Base-by-base conservation (phyloP, 2,113 vertebrate species). In the Plectropomus leopardus region DNA sequence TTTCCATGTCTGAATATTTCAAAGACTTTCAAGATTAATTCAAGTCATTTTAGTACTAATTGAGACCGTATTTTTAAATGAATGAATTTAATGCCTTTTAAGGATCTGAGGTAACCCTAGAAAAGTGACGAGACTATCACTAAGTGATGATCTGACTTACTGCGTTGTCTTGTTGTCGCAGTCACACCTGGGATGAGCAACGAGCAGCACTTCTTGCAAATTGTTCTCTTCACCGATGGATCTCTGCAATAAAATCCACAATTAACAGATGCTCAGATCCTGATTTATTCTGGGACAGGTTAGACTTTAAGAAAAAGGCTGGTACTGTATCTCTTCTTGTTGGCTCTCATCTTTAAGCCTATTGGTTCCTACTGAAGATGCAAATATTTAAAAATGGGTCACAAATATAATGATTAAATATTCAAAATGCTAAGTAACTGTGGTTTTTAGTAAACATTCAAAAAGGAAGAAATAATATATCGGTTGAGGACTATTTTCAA, bases 141-240 rank as follows among this genome's bases (percentile, higher is more conserved):
- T n/a, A n/a, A n/a, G n/a, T n/a, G 3, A 16, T 15, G 13, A 32
- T 17, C 3, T 2, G 17, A 45, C 72, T 90, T 80, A 96, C 96
- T 91, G 91, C 82, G 85, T 79, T 96, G 96, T 84, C 96, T 91
- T 7, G 88, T 80, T 15, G 94, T 95, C 6, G 94, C 92, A 7
- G 95, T 96, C 16, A 96, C 85, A 67, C 96, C 96, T 14, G 96
- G 94, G 3, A 97, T 78, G 5, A 97, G 94, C 72, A 96, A 83
- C 0, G 93, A 92, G 59, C 84, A 95, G 73, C 96, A 97, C 72
- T 86, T 94, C 89, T 95, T 96, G 54, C 96, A 97, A 24, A 97
- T 45, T 19, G 94, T 95, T 76, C 96, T 95, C 89, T 97, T 97
- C 65, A 97, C 94, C 23, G 96, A 96, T 1, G 95, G 96, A 36